Conservation (phyloP, 2,888 invertebrate genomes). For the Pterostichus madidus region DNA sequence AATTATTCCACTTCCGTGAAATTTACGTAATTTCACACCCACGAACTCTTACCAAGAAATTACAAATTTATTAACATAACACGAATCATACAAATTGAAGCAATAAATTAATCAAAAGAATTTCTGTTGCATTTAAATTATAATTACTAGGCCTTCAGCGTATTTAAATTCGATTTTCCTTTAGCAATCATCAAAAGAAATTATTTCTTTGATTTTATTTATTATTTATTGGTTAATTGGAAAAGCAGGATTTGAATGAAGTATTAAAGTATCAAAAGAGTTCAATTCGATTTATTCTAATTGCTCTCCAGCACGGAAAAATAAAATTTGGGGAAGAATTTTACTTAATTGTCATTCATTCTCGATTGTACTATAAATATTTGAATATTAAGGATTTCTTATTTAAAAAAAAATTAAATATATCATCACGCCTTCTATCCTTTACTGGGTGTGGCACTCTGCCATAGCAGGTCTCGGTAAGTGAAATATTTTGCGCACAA, state of each 20-base stretch:
- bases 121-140: neutral
- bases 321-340: no score
- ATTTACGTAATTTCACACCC: conserved; percentile 3
- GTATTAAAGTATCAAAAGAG: no score
- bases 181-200: neutral
- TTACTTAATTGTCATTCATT: no score
- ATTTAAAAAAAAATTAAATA: no score
- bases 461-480: no score
- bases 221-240: neutral
- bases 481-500: no score
- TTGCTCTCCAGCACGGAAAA: no score
- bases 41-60: neutral
- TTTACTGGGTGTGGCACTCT: no score
- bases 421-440: no score
- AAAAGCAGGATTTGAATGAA: neutral
- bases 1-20: neutral
- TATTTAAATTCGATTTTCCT: neutral
- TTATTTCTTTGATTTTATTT: neutral
- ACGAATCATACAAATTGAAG: neutral
- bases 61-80: neutral
- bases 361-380: no score
- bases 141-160: neutral
- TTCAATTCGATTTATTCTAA: no score
- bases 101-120: neutral
- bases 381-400: no score